Base-by-base conservation (phyloP, 2,797 vertebrate genomes). In the Lutjanus argentimaculatus region DNA sequence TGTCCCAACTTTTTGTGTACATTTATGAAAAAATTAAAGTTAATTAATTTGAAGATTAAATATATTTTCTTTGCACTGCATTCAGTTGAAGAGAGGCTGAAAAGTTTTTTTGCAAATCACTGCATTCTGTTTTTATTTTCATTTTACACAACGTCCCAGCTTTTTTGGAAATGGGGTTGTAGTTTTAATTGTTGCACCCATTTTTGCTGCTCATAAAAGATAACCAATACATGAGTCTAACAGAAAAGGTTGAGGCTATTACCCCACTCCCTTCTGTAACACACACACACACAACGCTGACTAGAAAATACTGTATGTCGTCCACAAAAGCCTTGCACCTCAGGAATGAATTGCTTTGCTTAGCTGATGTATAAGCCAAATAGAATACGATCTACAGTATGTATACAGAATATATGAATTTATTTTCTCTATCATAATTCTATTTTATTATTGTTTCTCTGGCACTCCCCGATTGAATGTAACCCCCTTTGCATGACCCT, bases 401-500 rank as follows among this genome's bases (percentile, higher is more conserved):
- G 81, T 93, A 82, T 82, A 90, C 74, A 82, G 77, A 90, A 89
- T 85, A 91, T 92, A 89, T 88, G 53, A 75, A 87, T 88, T 91
- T 94, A 94, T 95, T 94, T 95, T 92, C 87, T 90, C 88, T 91
- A 90, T 90, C 53, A 90, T 92, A 89, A 89, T 92, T 93, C 89
- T 95, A 93, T 94, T 95, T 95, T 95, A 93, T 88, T 94, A 94
- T 90, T 76, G 79, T 91, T 90, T 82, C 83, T 88, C 74, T 91
- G 84, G 89, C 87, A 85, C 85, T 77, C 85, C 77, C 86, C 55
- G 73, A 46, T 77, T 85, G 89, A 91, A 92, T 92, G 91, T 90
- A 91, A 88, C 57, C 84, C 77, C 68, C 25, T 84, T 81, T 58
- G 76, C 83, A 80, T 91, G 83, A 89, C 66, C 65, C 72, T 74